Percentiles rank a stretch among this genome's conserved stretches.
These are phyloP conservation scores for Dendrolimus kikuchii DNA, from an alignment of 1,140 invertebrate genomes.

Conservation along the genomic window DNA sequence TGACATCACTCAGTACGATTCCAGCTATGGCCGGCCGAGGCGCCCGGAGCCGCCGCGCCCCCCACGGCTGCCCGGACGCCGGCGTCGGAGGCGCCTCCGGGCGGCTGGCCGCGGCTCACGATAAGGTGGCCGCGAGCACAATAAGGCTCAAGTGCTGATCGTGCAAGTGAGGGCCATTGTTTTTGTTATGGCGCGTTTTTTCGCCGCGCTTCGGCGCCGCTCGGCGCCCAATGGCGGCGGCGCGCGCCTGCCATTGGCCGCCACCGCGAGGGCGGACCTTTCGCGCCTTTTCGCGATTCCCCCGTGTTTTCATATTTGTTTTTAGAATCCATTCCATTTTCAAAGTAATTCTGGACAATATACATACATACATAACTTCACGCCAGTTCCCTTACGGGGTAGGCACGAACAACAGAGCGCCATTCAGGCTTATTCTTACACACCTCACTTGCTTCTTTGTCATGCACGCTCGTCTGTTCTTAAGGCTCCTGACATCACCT, in stretches of 20 bases:
- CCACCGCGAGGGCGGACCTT: constrained; percentile 35
- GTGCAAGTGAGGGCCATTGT: constrained; percentile 56
- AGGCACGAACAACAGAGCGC: too few species aligned
- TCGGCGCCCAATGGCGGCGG: constrained; percentile 36
- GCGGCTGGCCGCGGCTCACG: constrained; percentile 7
- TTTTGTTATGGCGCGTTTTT: constrained; percentile 52
- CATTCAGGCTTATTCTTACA: too few species aligned
- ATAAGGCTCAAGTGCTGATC: constrained; percentile 29
- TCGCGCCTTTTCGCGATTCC: constrained; percentile 31
- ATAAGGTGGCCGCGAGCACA: constrained; percentile 11
- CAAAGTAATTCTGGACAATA: constrained; percentile 13
- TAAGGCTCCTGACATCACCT: too few species aligned
- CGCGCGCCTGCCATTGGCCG: constrained; percentile 34
- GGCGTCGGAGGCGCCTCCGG: neutral
- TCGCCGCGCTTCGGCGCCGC: constrained; percentile 28
- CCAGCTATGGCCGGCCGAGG: constrained; percentile 1
- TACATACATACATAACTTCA: too few species aligned
- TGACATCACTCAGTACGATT: constrained; percentile 6
- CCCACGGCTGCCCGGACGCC: neutral
- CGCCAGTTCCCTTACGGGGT: too few species aligned
- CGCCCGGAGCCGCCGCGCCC: constrained; percentile 5
- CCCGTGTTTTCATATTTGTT: constrained; percentile 22
- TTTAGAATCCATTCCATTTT: constrained; percentile 31
- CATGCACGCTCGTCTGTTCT: too few species aligned
- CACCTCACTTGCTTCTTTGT: too few species aligned